These are phyloP conservation scores for Dryobates pubescens DNA, from an alignment of 2,797 vertebrate genomes.

Conservation along the genomic window DNA sequence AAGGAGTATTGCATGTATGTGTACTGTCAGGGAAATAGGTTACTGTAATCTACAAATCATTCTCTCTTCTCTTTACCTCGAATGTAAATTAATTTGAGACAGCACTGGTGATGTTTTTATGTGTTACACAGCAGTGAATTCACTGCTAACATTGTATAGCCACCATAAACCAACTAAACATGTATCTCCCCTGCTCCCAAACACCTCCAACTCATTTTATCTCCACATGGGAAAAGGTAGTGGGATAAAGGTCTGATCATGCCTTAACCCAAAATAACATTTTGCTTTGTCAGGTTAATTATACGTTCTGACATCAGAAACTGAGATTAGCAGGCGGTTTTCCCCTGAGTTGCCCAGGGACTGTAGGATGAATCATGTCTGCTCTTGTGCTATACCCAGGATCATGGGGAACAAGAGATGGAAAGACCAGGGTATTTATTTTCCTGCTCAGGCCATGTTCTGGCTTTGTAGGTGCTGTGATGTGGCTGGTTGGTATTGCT, in stretches of 20 bases:
- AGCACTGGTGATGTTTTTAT: neutral
- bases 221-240: neutral
- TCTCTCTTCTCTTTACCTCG: neutral
- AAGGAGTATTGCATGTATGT: neutral
- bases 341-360: slow-evolving; percentile 30
- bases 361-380: slow-evolving; percentile 14
- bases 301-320: slow-evolving; percentile 6
- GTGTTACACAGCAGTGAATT: neutral
- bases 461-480: neutral
- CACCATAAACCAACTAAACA: neutral
- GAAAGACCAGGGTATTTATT: neutral
- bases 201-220: neutral
- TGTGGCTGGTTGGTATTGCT: neutral
- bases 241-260: neutral
- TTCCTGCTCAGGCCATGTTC: neutral
- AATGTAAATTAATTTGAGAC: neutral
- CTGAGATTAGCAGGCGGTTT: slow-evolving; percentile 37
- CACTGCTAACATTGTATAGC: neutral
- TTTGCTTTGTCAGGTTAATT: slow-evolving; percentile 50
- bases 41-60: neutral
- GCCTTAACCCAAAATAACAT: neutral
- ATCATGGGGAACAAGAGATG: neutral
- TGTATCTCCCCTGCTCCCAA: neutral
- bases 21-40: neutral
- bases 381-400: neutral